Evolutionary conservation across 2,888 invertebrate species (phyloP).

Genomic region (Zaprionus lineosus): DNA sequence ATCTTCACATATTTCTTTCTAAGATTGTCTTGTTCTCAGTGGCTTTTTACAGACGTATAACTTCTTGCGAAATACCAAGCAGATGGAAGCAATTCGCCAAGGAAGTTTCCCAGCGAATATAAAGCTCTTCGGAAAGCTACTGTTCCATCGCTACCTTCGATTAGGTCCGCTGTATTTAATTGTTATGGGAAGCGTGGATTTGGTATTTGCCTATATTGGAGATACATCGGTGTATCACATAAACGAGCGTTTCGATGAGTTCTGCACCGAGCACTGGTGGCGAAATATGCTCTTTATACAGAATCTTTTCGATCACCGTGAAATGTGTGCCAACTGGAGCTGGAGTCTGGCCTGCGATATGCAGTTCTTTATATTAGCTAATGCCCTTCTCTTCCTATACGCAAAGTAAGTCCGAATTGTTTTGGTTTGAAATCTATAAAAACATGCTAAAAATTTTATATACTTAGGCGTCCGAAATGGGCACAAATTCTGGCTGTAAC

Average conservation of each 20-base stretch:
- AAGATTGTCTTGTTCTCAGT: constrained; percentile 48
- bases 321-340: constrained; percentile 83
- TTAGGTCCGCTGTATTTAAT: constrained; percentile 81
- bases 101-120: constrained; percentile 69
- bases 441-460: neutral
- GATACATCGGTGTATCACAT: constrained; percentile 82
- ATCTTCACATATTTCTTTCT: neutral
- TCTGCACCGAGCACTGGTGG: constrained; percentile 82
- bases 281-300: constrained; percentile 82
- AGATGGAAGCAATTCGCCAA: constrained; percentile 72
- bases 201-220: constrained; percentile 80
- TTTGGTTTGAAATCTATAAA: neutral
- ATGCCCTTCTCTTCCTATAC: constrained; percentile 80
- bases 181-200: constrained; percentile 78
- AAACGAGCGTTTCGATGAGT: constrained; percentile 80
- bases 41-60: constrained; percentile 82
- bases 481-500: constrained; percentile 54
- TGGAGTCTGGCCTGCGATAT: constrained; percentile 83
- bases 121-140: constrained; percentile 75
- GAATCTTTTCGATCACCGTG: constrained; percentile 79
- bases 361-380: constrained; percentile 82
- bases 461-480: constrained; percentile 67
- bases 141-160: constrained; percentile 81
- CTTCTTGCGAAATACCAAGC: constrained; percentile 78
- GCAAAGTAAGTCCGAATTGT: constrained; percentile 72